Evolutionary conservation across 1,140 invertebrate species (phyloP).

Genomic region (Macrotrachela quadricornifera): DNA sequence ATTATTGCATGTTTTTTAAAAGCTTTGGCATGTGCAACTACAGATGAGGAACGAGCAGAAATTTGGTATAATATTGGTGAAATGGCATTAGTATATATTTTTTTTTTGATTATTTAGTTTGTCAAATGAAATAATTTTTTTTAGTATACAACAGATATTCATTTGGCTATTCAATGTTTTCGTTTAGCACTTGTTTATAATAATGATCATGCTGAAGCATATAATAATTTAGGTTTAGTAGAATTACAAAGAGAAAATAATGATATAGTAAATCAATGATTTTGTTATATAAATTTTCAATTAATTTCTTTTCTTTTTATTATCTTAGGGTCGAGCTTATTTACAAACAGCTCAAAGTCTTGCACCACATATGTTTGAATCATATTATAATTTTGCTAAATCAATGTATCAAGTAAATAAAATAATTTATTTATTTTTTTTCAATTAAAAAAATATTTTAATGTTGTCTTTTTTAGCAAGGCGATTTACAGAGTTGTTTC

Average conservation of each 20-base stretch:
- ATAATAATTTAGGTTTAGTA: constrained; percentile 72
- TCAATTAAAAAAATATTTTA: not conserved
- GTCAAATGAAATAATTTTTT: too few species aligned
- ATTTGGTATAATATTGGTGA: constrained; percentile 84
- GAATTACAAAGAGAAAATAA: constrained; percentile 44
- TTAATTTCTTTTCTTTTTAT: not conserved
- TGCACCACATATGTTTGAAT: constrained; percentile 47
- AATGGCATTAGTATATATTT: constrained; percentile 53
- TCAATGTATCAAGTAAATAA: constrained; percentile 41
- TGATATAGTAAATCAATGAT: constrained; percentile 24
- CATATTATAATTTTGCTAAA: constrained; percentile 49
- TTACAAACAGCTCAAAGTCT: constrained; percentile 43
- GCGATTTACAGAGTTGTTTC: constrained; percentile 48
- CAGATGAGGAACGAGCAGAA: constrained; percentile 31
- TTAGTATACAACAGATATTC: constrained; percentile 38
- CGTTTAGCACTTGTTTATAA: constrained; percentile 59
- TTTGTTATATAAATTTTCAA: too few species aligned
- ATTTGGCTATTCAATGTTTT: constrained; percentile 65
- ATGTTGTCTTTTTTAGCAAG: constrained; percentile 33
- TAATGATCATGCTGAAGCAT: constrained; percentile 62
- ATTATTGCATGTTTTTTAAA: constrained; percentile 77
- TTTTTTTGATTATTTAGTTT: too few species aligned
- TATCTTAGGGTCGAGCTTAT: constrained; percentile 39
- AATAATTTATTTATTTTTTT: constrained; percentile 6
- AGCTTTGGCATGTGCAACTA: constrained; percentile 51